A percentile compares a stretch with the other conserved stretches of the same genome.
These are phyloP conservation scores for Helicorthomorpha holstii DNA, from an alignment of 1,140 invertebrate species.

Conservation along the genomic window DNA sequence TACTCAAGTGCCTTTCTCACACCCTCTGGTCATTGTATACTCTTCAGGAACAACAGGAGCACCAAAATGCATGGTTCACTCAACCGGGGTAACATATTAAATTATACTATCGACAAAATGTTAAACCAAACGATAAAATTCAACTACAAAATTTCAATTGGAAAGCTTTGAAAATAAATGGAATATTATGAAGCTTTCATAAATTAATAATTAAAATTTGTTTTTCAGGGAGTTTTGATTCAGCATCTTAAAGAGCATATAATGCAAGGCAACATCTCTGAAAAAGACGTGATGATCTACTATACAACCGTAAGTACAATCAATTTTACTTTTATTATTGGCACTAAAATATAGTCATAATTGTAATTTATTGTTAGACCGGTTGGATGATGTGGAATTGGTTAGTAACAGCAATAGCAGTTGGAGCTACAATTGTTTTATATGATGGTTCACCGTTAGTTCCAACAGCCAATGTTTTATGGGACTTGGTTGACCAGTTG, in stretches of 20 bases:
- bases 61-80: slow-evolving; percentile 44
- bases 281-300: slow-evolving; percentile 36
- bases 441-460: slow-evolving; percentile 41
- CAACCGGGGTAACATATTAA: slow-evolving; percentile 38
- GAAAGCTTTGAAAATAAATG: too few species aligned
- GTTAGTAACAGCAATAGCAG: slow-evolving; percentile 25
- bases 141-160: too few species aligned
- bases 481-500: slow-evolving; percentile 35
- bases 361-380: slow-evolving; percentile 19
- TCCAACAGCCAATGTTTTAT: slow-evolving; percentile 30
- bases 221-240: slow-evolving; percentile 34
- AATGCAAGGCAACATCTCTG: slow-evolving; percentile 32
- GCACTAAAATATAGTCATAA: not conserved
- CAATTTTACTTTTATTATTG: not conserved
- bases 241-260: slow-evolving; percentile 40
- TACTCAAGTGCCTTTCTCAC: slow-evolving; percentile 38
- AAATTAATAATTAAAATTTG: slow-evolving; percentile 9
- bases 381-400: slow-evolving; percentile 52
- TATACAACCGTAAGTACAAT: slow-evolving; percentile 34
- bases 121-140: too few species aligned
- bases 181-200: too few species aligned
- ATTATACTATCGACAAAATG: too few species aligned
- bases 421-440: slow-evolving; percentile 35
- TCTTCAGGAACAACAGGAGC: slow-evolving; percentile 41
- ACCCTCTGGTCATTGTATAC: slow-evolving; percentile 44